Percentiles rank a stretch among this genome's conserved stretches.
Evolutionary conservation across 2,113 vertebrate genomes (phyloP).

Genomic region (Microcebus lehilahytsara): DNA sequence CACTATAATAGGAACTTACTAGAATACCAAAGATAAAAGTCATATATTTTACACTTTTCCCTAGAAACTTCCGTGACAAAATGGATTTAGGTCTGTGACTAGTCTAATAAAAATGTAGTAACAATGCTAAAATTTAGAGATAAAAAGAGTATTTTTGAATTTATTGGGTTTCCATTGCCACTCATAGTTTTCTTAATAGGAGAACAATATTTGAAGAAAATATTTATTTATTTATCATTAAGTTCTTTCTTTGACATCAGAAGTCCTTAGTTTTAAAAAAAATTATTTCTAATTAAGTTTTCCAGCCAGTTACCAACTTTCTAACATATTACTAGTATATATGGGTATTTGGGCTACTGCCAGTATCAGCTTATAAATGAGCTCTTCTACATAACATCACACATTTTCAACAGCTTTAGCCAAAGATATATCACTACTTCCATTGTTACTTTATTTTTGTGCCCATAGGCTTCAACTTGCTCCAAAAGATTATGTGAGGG

Average conservation of each 20-base stretch:
- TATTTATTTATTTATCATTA: neutral
- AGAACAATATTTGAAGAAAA: conserved; percentile 39
- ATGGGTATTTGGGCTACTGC: neutral
- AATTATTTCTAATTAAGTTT: conserved; percentile 18
- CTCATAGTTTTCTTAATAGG: neutral
- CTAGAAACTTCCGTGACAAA: neutral
- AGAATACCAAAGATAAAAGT: neutral
- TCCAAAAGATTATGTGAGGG: neutral
- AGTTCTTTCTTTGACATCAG: conserved; percentile 30
- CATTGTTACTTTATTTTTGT: conserved; percentile 14
- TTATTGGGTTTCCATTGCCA: conserved; percentile 23
- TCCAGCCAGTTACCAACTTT: neutral
- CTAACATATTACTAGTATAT: neutral
- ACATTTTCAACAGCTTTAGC: neutral
- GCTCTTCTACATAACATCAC: neutral
- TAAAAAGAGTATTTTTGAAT: conserved; percentile 24
- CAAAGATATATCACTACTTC: neutral
- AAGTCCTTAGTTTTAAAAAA: conserved; percentile 3
- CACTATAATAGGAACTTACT: too few species aligned
- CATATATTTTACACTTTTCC: neutral
- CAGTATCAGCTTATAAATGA: conserved; percentile 12
- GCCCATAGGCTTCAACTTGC: neutral
- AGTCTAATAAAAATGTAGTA: neutral
- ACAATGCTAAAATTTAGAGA: conserved; percentile 23
- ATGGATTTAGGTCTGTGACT: neutral